Evolutionary conservation across 2,113 vertebrate species (phyloP), one percentile per base, ranked within the genome.

Genomic region (Hystrix brachyura): DNA sequence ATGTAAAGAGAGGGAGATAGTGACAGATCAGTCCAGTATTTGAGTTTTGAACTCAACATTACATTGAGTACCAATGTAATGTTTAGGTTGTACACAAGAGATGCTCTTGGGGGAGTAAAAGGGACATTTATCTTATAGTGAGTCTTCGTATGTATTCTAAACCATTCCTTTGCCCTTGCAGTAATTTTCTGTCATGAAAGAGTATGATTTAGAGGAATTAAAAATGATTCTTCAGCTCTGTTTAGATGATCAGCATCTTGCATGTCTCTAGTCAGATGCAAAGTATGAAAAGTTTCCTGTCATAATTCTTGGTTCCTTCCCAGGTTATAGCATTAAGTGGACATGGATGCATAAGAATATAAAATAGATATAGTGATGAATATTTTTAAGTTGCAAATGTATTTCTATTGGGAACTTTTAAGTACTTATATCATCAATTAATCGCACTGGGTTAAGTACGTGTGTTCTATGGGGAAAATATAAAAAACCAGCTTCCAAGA

Each of bases 251-350:
- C 27, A 89, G 53, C 74, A 43, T 97, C 72, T 89, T 96, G 8
- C 59, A 62, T 88, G 19, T 51, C 62, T 60, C 48, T 29, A 82
- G 12, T 79, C 64, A 92, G 34, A 74, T 69, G 27, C 23, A 38
- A 6, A 55, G 51, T 82, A 59, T 94, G 48, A 1, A 43, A 82
- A 88, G 19, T 53, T 67, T 82, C 55, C 43, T 85, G 25, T 82
- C 78, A 83, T 62, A 90, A 80, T 85, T 95, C n/a, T 72, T 81
- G 57, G 85, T 82, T 71, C n/a, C 65, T 91, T 95, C 32, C 23
- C n/a, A 43, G 34, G 23, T 46, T 74, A 46, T 15, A 91, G 93
- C 72, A 90, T 89, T 72, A 83, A 91, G 27, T 53, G 48, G 46
- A 76, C 13, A 62, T 76, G 53, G 23, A 19, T 80, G 57, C 95